phyloP scores from a whole-genome alignment of 2,113 vertebrate genomes.

The Anas platyrhynchos region DNA sequence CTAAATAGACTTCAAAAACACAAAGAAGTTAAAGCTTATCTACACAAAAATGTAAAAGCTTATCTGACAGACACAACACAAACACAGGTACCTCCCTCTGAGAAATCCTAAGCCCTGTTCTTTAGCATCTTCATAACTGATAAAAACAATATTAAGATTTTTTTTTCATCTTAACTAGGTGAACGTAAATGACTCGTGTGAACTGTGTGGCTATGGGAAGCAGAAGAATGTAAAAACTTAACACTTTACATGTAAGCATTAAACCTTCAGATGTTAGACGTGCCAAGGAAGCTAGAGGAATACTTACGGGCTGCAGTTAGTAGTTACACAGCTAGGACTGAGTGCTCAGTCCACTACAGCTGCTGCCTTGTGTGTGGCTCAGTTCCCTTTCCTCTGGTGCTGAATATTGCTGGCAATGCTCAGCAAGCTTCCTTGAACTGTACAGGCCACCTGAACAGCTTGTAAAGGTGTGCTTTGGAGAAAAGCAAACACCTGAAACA shows the following conservation, averaged over 20 bases:
- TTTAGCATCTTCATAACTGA: background rate
- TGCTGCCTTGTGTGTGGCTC: background rate
- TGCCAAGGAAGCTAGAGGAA: background rate
- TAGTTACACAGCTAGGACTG: background rate
- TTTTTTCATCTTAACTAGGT: background rate
- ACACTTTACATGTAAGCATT: background rate
- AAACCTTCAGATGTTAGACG: background rate
- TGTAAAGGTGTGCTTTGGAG: background rate
- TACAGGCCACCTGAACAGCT: background rate
- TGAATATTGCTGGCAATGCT: background rate
- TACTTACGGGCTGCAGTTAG: background rate
- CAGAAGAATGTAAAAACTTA: background rate
- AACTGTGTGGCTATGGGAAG: background rate
- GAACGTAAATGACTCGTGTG: background rate
- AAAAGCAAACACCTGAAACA: background rate
- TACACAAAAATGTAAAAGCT: background rate
- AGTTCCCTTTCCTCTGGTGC: background rate
- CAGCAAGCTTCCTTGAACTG: background rate
- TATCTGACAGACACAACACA: background rate
- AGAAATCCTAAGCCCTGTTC: background rate
- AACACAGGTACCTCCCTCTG: background rate
- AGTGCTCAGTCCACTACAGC: background rate
- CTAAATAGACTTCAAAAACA: background rate
- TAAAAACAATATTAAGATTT: background rate
- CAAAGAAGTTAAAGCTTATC: background rate